A percentile compares a stretch with the other conserved stretches of the same genome.
These are phyloP conservation scores for Hydropotes inermis DNA, from an alignment of 2,113 vertebrate genomes.

Conservation along the genomic window DNA sequence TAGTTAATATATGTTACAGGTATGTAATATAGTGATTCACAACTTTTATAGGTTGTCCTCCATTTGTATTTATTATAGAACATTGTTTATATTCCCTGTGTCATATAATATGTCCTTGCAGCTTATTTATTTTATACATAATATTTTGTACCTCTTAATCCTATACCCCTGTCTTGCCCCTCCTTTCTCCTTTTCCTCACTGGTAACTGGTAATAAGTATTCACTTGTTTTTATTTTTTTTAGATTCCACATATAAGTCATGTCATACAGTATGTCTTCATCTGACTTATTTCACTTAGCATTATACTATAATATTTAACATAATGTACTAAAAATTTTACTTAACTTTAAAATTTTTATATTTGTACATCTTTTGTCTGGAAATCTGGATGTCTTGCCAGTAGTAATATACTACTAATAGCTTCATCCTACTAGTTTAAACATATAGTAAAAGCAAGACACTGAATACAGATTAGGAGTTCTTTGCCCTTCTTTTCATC, in stretches of 20 bases:
- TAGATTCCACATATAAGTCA: neutral
- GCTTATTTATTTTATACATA: neutral
- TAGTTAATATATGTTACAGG: neutral
- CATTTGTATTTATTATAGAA: neutral
- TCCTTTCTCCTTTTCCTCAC: neutral
- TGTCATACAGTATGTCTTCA: neutral
- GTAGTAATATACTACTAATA: neutral
- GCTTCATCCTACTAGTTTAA: neutral
- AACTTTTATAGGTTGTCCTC: neutral
- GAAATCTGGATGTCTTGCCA: constrained; percentile 1
- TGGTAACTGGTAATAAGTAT: neutral
- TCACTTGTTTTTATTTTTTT: neutral
- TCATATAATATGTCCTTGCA: neutral
- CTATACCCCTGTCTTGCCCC: neutral
- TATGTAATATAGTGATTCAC: neutral
- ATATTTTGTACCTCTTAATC: neutral
- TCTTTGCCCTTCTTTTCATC: constrained; percentile 8
- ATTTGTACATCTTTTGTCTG: constrained; percentile 4
- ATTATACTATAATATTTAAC: neutral
- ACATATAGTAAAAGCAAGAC: neutral
- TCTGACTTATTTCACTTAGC: neutral
- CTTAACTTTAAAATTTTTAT: neutral
- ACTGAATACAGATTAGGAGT: neutral
- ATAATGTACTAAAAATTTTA: neutral
- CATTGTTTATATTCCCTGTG: neutral